Evolutionary conservation across 2,888 invertebrate genomes (phyloP).

Genomic region (Eutolmus rufibarbis): DNA sequence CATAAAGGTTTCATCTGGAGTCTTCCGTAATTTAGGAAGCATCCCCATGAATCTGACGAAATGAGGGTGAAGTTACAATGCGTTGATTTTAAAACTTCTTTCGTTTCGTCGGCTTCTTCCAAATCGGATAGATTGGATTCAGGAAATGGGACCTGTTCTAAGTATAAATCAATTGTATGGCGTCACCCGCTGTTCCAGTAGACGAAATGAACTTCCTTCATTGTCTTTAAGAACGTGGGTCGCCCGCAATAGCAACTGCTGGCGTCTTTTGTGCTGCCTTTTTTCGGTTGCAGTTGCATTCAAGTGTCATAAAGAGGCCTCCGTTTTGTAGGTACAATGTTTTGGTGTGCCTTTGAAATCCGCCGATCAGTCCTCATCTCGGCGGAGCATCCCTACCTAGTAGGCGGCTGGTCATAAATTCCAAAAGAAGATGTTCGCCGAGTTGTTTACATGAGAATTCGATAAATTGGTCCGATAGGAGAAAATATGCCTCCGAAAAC

Average conservation of each 20-base stretch:
- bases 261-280: background rate
- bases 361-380: background rate
- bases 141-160: conserved; percentile 3
- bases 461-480: conserved; percentile 43
- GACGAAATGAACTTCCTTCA: background rate
- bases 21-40: background rate
- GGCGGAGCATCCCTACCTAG: background rate
- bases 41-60: background rate
- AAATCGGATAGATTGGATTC: background rate
- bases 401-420: conserved; percentile 36
- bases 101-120: background rate
- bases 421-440: conserved; percentile 37
- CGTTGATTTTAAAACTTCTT: background rate
- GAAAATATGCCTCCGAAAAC: conserved; percentile 1
- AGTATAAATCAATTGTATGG: background rate
- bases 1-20: conserved; percentile 13
- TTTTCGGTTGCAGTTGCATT: conserved; percentile 1
- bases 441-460: conserved; percentile 40
- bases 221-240: background rate
- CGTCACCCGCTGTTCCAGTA: background rate
- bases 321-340: background rate
- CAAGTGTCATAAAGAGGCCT: conserved; percentile 6
- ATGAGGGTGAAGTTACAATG: background rate
- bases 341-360: background rate
- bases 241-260: background rate